Base-by-base conservation (phyloP, 2,113 vertebrate species). In the Rhea pennata region DNA sequence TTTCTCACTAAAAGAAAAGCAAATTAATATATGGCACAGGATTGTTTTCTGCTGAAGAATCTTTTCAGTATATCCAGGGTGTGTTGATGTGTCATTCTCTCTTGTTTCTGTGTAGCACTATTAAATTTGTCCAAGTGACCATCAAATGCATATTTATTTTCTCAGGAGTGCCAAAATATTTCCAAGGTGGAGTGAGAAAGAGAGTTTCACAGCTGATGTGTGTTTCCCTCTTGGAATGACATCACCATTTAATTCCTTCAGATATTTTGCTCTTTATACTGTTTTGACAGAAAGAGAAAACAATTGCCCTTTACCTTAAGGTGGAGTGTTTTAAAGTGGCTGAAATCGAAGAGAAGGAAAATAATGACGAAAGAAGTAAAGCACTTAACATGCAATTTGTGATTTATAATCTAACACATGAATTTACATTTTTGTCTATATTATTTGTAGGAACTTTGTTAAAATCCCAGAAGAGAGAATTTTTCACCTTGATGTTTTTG, bases 181-280 rank as follows among this genome's bases (percentile, higher is more conserved):
- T 98, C 97, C 96, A 98, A 98, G 95, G 96, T 97, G 96, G 97
- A 97, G 96, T 92, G 96, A 98, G 97, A 96, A 96, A 81, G 90
- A 86, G 95, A 96, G 84, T 86, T 94, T 92, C 71, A 72, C 90
- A 91, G 95, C 94, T 98, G 97, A 97, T 96, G 95, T 97, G 93
- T 96, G 93, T 90, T 96, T 98, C 87, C 93, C 95, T 87, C 77
- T 94, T 96, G 96, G 97, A 98, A 98, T 98, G 96, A 98, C 95
- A 98, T 98, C 98, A 98, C 84, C 80, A 3, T 87, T 95, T 97
- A 97, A 98, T 97, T 98, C 94, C 91, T 96, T 90, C 78, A 97
- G 96, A 97, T 97, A 96, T 97, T 97, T 98, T 97, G 48, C 61
- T 96, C 86, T 93, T 97, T 89, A 76, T 88, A 72, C 91, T 12